A percentile compares a stretch with the other conserved stretches of the same genome.
These are phyloP conservation scores for Silurus lanzhouensis DNA, from an alignment of 2,797 vertebrate species.

Conservation along the genomic window DNA sequence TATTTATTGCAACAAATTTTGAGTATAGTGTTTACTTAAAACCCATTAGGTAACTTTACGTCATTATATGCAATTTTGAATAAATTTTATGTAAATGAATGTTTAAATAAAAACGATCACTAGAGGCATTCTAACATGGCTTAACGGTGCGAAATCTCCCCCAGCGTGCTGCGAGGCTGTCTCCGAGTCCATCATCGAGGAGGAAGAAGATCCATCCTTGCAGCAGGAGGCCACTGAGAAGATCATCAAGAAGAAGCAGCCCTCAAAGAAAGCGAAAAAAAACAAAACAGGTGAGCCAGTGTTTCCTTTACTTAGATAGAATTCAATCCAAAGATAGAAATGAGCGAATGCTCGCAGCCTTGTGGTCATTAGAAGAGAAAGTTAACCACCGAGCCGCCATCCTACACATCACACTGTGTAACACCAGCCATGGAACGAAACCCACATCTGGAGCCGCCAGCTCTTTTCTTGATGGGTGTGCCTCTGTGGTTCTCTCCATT, in stretches of 20 bases:
- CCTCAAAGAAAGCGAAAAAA: conserved; percentile 70
- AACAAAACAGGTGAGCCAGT: conserved; percentile 71
- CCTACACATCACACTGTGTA: background rate
- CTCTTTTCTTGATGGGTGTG: conserved; percentile 15
- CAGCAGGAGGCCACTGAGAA: conserved; percentile 66
- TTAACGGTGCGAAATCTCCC: background rate
- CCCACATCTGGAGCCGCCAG: conserved; percentile 30
- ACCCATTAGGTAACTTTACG: too few relatives aligned
- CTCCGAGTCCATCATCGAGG: conserved; percentile 72
- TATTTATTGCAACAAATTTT: too few relatives aligned
- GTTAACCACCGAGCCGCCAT: conserved; percentile 5
- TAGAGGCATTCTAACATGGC: background rate
- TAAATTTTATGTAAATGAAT: too few relatives aligned
- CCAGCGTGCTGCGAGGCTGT: conserved; percentile 70
- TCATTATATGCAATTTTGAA: too few relatives aligned
- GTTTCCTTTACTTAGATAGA: background rate
- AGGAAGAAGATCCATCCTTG: conserved; percentile 73
- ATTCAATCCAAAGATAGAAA: background rate
- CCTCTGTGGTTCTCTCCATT: conserved; percentile 17
- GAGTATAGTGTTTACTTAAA: too few relatives aligned
- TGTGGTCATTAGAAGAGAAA: conserved; percentile 16
- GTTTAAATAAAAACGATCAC: too few relatives aligned
- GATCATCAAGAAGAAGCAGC: conserved; percentile 73
- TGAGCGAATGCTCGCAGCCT: background rate
- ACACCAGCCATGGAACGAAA: background rate